Evolutionary conservation across 2,797 vertebrate species (phyloP).

Genomic region (Phaenicophaeus curvirostris): DNA sequence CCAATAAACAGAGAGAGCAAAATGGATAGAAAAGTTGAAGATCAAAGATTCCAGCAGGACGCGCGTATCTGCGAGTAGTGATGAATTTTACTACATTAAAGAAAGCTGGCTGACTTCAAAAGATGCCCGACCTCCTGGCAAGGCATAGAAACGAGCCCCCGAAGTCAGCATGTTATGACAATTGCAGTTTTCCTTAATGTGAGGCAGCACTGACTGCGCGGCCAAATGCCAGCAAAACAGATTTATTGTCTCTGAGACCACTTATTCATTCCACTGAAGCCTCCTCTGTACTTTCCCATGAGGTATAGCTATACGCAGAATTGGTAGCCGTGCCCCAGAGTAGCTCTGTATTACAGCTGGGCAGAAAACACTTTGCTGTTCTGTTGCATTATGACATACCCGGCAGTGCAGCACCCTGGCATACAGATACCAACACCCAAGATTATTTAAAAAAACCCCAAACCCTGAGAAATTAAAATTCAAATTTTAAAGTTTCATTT

Average conservation of each 20-base stretch:
- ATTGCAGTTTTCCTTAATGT: neutral
- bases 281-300: neutral
- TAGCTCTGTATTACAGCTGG: neutral
- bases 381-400: neutral
- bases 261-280: neutral
- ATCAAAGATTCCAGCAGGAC: slow-evolving; percentile 58
- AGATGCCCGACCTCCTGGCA: slow-evolving; percentile 40
- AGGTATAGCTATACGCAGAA: neutral
- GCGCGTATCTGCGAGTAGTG: slow-evolving; percentile 17
- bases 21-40: slow-evolving; percentile 42
- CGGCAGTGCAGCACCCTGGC: neutral
- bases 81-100: slow-evolving; percentile 39
- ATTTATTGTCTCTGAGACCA: slow-evolving; percentile 9
- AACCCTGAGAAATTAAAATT: neutral
- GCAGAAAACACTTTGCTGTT: neutral
- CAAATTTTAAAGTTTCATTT: neutral
- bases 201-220: neutral
- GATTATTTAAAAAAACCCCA: fast-evolving
- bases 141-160: neutral
- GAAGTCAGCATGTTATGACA: neutral
- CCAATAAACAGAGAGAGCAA: slow-evolving; percentile 42
- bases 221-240: slow-evolving; percentile 6
- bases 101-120: slow-evolving; percentile 29
- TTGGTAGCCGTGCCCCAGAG: neutral
- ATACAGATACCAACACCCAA: neutral